These are phyloP conservation scores for Troglohyphantes excavatus DNA, from an alignment of 2,888 invertebrate species.

Conservation along the genomic window DNA sequence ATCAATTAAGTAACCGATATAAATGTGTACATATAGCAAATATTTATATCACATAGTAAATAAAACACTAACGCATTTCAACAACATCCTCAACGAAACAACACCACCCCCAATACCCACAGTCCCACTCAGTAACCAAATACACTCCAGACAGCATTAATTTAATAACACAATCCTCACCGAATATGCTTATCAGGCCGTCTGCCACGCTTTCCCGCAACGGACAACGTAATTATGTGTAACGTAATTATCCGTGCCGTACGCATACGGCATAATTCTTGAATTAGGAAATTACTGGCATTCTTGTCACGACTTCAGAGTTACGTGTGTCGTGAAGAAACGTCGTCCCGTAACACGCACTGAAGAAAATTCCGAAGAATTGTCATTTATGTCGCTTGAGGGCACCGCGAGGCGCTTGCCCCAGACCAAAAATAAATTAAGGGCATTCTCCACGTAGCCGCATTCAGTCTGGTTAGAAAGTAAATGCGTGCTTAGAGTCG, in stretches of 20 bases:
- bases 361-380: neutral
- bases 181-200: neutral
- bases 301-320: conserved; percentile 9
- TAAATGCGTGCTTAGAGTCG: too few relatives aligned
- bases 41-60: too few relatives aligned
- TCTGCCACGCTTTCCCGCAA: neutral
- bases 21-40: too few relatives aligned
- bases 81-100: neutral
- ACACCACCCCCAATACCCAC: neutral
- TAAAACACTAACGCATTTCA: neutral
- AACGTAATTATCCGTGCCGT: neutral
- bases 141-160: neutral
- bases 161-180: neutral
- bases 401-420: neutral
- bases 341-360: neutral
- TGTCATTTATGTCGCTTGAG: neutral
- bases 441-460: neutral
- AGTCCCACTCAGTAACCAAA: conserved; percentile 6
- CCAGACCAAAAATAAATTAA: neutral
- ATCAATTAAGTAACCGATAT: too few relatives aligned
- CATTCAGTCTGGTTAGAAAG: too few relatives aligned
- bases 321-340: neutral
- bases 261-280: neutral
- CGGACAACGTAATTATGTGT: neutral
- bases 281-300: conserved; percentile 2